These are phyloP conservation scores for Fundulus diaphanus DNA, from an alignment of 2,797 vertebrate genomes.

Conservation along the genomic window DNA sequence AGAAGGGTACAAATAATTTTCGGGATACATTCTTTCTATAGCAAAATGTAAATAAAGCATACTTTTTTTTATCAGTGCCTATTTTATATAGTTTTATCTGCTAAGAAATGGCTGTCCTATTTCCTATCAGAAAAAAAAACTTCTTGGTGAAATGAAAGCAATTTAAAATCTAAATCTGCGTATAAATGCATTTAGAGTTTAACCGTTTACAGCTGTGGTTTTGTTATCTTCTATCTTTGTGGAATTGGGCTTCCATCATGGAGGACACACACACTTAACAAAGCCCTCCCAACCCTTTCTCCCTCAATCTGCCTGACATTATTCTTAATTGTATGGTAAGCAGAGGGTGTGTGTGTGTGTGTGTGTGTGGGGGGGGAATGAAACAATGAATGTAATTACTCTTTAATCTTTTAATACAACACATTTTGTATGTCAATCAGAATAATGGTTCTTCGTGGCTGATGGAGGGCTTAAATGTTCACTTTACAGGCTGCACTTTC, in stretches of 20 bases:
- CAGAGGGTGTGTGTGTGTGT: too few species aligned
- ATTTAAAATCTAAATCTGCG: too few species aligned
- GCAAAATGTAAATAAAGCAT: not conserved
- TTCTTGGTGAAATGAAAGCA: not conserved
- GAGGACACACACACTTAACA: slow-evolving; percentile 1
- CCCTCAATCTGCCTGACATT: slow-evolving; percentile 29
- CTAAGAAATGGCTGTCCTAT: not conserved
- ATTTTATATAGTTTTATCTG: not conserved
- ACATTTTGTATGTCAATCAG: slow-evolving; percentile 49
- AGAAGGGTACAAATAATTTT: not conserved
- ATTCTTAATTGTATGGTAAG: slow-evolving; percentile 32
- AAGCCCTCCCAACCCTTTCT: not conserved
- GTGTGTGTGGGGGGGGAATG: slow-evolving; percentile 22
- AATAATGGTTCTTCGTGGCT: slow-evolving; percentile 31
- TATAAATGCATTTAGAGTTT: not conserved
- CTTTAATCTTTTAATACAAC: slow-evolving; percentile 64
- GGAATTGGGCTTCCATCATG: slow-evolving; percentile 15
- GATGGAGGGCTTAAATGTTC: slow-evolving; percentile 10
- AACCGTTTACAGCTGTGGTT: not conserved
- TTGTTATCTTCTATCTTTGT: not conserved
- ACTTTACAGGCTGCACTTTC: slow-evolving; percentile 14
- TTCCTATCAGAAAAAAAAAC: not conserved
- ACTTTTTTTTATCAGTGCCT: not conserved
- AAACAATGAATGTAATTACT: slow-evolving; percentile 57
- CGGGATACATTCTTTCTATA: not conserved